phyloP scores from a whole-genome alignment of 2,888 invertebrate genomes.

The Hyposoter dolosus region DNA sequence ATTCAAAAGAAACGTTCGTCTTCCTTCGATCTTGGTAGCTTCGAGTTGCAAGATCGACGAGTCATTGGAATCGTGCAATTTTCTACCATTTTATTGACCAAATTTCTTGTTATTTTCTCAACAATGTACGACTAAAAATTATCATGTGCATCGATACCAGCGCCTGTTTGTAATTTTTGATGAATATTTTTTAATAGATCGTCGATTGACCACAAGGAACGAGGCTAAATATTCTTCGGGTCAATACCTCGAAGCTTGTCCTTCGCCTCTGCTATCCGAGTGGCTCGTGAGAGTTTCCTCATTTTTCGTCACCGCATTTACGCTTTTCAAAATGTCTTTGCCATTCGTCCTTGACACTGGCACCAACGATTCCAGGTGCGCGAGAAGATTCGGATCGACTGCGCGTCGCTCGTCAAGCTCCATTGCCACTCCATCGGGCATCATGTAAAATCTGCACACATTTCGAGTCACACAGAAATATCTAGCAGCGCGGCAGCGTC shows the following conservation, averaged over 20 bases:
- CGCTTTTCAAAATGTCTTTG: conserved; percentile 84
- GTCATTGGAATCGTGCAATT: no score
- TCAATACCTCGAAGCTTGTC: conserved; percentile 87
- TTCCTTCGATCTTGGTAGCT: no score
- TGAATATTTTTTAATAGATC: neutral
- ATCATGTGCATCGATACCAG: no score
- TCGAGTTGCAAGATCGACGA: no score
- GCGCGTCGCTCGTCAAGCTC: conserved; percentile 78
- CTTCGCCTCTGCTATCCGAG: conserved; percentile 91
- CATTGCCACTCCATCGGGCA: conserved; percentile 77
- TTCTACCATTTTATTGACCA: no score
- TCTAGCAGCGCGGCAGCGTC: no score
- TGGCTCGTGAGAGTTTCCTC: conserved; percentile 89
- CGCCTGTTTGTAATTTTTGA: no score
- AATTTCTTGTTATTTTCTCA: no score
- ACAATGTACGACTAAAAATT: no score
- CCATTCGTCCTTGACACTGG: conserved; percentile 72
- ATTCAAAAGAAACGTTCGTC: neutral
- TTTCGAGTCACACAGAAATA: no score
- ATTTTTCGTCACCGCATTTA: conserved; percentile 89
- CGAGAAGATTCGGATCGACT: conserved; percentile 74
- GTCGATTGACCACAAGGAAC: neutral
- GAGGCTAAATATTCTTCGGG: neutral
- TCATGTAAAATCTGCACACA: conserved; percentile 77
- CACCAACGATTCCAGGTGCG: conserved; percentile 71